Evolutionary conservation across 1,140 invertebrate genomes (phyloP), one percentile per base, ranked within the genome.

Genomic region (Drosophila biarmipes): DNA sequence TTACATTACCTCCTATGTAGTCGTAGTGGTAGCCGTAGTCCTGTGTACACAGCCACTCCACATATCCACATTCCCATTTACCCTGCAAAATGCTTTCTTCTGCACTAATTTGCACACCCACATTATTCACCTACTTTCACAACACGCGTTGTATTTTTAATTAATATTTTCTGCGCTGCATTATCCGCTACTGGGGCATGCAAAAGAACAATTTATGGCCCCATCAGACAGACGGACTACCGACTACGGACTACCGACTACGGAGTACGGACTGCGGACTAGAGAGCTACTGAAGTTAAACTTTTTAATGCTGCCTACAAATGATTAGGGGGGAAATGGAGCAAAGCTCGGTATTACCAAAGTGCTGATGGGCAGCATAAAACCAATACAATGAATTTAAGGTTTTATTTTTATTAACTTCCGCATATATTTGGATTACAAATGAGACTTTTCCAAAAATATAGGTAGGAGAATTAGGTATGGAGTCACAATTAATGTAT

Each of bases 131-230:
- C 11, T 15, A 5, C 48, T 12, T 0, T 17, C 19, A 15, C 48
- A 31, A 51, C 51, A 43, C 57, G 54, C 56, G 64, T 64, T 78
- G 61, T 62, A 67, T 67, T 69, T 80, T 86, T 85, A 85, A 85
- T 85, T 85, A 85, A 85, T 86, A 85, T 86, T 85, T 84, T 73
- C 67, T 17, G 29, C 29, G 46, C 29, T 34, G 48, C 48, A 51
- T 51, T 51, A 51, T 51, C 48, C 48, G 29, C 29, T 6, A 19
- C 48, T 51, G 48, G 15, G 48, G 48, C 48, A 51, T 51, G 48
- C 48, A 51, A 34, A 49, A 15, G 7, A 11, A 49, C 46, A 49
- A 49, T 49, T 49, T 49, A 49, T 31, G 46, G 29, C 46, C 46
- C 17, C n/a, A 4, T 19, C 45, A 24, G 42, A 45, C 42, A 17